Conservation (phyloP, 1,140 invertebrate genomes). For the Zophobas atratus region DNA sequence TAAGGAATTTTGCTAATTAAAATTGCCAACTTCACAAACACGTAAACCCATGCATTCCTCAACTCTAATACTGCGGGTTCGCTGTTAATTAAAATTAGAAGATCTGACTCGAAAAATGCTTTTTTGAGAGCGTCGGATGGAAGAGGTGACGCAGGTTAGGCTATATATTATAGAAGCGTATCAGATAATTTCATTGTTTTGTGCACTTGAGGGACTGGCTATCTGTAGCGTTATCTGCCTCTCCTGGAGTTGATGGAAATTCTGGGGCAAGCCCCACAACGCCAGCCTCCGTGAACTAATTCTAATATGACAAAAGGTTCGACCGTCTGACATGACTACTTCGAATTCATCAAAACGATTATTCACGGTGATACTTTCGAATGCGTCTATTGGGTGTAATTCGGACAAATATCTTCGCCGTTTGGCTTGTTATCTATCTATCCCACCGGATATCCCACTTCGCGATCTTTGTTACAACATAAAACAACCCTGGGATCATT, state of each 20-base stretch:
- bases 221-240: slow-evolving; percentile 33
- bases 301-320: slow-evolving; percentile 41
- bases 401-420: slow-evolving; percentile 52
- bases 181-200: slow-evolving; percentile 49
- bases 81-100: not conserved
- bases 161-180: slow-evolving; percentile 31
- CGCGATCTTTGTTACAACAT: slow-evolving; percentile 43
- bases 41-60: too few relatives aligned
- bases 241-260: slow-evolving; percentile 38
- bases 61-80: not conserved
- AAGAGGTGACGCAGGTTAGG: slow-evolving; percentile 16
- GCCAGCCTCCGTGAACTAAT: slow-evolving; percentile 30
- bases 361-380: slow-evolving; percentile 45
- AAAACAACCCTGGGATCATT: slow-evolving; percentile 45
- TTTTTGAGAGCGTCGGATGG: not conserved
- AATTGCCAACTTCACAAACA: slow-evolving; percentile 14
- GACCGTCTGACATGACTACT: slow-evolving; percentile 11
- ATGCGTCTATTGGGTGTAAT: slow-evolving; percentile 51
- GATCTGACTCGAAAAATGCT: not conserved
- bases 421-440: slow-evolving; percentile 54
- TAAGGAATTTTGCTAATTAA: slow-evolving; percentile 11
- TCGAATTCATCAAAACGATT: slow-evolving; percentile 39
- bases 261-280: slow-evolving; percentile 36
- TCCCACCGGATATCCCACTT: slow-evolving; percentile 44
- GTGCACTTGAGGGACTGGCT: slow-evolving; percentile 45